Conservation (phyloP, 2,888 invertebrate species). For the Leptura quadrifasciata region DNA sequence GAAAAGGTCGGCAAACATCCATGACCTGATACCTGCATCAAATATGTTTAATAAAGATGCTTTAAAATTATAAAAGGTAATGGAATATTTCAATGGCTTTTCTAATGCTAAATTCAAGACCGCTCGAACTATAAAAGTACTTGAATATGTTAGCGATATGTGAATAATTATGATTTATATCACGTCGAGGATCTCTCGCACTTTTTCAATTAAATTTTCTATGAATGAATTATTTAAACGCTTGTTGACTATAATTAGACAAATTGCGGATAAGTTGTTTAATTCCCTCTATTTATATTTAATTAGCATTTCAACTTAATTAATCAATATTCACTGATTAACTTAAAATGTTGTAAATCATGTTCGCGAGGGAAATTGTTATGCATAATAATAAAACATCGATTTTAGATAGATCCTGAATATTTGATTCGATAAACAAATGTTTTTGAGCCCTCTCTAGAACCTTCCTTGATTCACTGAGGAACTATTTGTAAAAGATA, state of each 20-base stretch:
- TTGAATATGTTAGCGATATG: background rate
- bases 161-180: background rate
- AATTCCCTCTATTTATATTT: background rate
- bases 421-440: no score
- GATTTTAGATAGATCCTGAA: no score
- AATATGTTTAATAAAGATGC: background rate
- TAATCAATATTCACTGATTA: background rate
- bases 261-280: background rate
- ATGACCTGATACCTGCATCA: constrained; percentile 30
- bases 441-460: no score
- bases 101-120: background rate
- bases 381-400: no score
- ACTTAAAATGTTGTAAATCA: no score
- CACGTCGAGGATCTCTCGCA: background rate
- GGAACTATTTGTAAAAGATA: no score
- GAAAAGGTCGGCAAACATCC: constrained; percentile 12
- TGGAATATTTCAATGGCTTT: background rate
- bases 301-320: background rate
- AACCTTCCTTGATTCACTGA: no score
- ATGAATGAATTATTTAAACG: background rate
- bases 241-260: background rate
- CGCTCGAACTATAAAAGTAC: background rate
- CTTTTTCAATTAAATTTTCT: background rate
- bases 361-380: no score
- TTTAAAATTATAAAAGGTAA: background rate